Evolutionary conservation across 2,888 invertebrate species (phyloP), one percentile per base, ranked within the genome.

Genomic region (Ophion ellenae): DNA sequence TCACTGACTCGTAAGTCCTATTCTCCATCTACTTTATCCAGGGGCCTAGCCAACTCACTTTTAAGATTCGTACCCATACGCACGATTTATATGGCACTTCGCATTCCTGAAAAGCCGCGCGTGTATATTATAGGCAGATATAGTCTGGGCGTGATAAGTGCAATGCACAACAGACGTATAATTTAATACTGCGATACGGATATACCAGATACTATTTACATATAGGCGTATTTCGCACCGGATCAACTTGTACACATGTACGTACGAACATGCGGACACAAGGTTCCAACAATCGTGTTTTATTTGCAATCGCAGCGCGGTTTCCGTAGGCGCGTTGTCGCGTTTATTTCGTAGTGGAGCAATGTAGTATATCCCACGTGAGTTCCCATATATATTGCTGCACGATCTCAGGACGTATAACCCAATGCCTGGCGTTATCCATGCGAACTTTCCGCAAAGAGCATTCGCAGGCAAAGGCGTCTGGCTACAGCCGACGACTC

Each of bases 301-400:
- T 69, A 73, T 74, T 74, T 28, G 74, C 83, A 74, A 74, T 79
- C 57, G 20, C 20, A 57, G 59, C 24, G 20, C 28, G 24, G 67
- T 81, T 84, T 84, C 77, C 84, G 84, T 79, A 69, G 66, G 80
- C 84, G 75, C 59, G 73, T 70, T 80, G 73, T 61, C 69, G 67
- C 67, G n/a, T 79, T 74, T 70, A 80, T 80, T 80, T 71, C 70
- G 47, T 59, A 47, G 64, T 67, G 76, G 61, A 73, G 76, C 81
- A 84, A 81, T 69, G 47, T 84, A 53, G 5, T 32, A 32, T 32
- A 71, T 81, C 59, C 40, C 76, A 76, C 76, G 81, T 76, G 57
- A 47, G 45, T 32, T 47, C 10, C 10, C 40, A 17, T 32, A 36
- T 36, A 57, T 59, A 73, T 28, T 47, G 32, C 61, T 53, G 36